Evolutionary conservation across 1,140 invertebrate genomes (phyloP), one percentile per base, ranked within the genome.

Genomic region (Drosophila arizonae): DNA sequence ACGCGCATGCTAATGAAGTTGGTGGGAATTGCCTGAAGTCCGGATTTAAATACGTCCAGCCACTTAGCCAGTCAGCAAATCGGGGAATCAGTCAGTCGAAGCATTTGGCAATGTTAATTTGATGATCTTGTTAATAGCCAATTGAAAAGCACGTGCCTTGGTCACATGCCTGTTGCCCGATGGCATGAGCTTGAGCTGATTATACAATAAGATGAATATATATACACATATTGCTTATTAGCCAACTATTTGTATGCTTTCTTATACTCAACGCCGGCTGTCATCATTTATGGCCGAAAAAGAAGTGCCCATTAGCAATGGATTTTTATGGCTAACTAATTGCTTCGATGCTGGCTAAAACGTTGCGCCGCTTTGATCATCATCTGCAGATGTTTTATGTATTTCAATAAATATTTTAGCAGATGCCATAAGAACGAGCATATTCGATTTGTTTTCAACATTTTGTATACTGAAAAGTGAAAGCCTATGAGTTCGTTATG

Each of bases 51-150:
- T 77, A 77, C 61, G 51, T 36, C 26, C 45, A 39, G 50, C 43
- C 21, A 58, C 67, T 54, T 15, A 26, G 41, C 61, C 24, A n/a
- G 21, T 17, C 21, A 33, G 30, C 4, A 11, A 41, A 21, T 55
- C 51, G 11, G 24, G 11, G 10, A 39, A 39, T 33, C 62, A 64
- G 48, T 54, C 50, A 43, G 21, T 15, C 30, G 45, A 46, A 46
- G 36, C 57, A 68, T 72, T 67, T 46, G 70, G 33, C 76, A 70
- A 80, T 65, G 78, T 39, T 65, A 66, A 60, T 73, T 80, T 81
- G 68, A 81, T 81, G 77, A 80, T 73, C 73, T 76, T 73, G 68
- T 67, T 67, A 76, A 81, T 76, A 55, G 69, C 17, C 72, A 73
- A 81, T 72, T 72, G 73, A 69, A 69, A 52, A 52, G 62, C 72